Percentiles rank a stretch among this genome's conserved stretches.
These are phyloP conservation scores for Zoroaster sp. DNA, from an alignment of 53 echinoderm and acorn worm genomes.

Conservation along the genomic window DNA sequence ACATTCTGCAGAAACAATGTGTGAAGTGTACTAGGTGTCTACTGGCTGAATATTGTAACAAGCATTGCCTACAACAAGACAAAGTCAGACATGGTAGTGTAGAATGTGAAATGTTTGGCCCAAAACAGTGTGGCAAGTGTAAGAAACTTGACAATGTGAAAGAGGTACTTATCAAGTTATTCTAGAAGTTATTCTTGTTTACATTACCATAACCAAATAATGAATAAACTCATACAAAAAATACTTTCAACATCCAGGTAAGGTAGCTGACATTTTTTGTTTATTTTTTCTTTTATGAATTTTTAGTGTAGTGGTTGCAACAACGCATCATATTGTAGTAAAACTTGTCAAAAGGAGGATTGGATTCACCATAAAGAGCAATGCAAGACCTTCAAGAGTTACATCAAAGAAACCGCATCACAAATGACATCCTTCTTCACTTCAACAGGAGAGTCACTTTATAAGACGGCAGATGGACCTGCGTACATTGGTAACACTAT, in stretches of 20 bases:
- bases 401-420: background rate
- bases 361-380: constrained; percentile 40
- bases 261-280: background rate
- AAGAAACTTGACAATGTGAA: constrained; percentile 22
- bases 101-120: constrained; percentile 29
- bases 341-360: constrained; percentile 4
- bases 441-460: background rate
- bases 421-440: background rate
- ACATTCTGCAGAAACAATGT: background rate
- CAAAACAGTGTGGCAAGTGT: constrained; percentile 27
- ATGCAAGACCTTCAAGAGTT: background rate
- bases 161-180: constrained; percentile 15
- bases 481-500: constrained; percentile 58
- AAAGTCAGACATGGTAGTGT: constrained; percentile 11
- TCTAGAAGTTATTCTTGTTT: background rate
- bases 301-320: constrained; percentile 52
- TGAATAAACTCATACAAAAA: background rate
- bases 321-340: constrained; percentile 34
- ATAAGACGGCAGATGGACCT: background rate
- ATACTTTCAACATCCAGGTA: too few relatives aligned
- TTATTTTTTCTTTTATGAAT: background rate
- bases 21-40: constrained; percentile 28
- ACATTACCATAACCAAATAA: background rate
- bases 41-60: constrained; percentile 33
- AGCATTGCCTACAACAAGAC: constrained; percentile 5